Evolutionary conservation across 2,797 vertebrate genomes (phyloP).

Genomic region (Sebastes hubbsi): DNA sequence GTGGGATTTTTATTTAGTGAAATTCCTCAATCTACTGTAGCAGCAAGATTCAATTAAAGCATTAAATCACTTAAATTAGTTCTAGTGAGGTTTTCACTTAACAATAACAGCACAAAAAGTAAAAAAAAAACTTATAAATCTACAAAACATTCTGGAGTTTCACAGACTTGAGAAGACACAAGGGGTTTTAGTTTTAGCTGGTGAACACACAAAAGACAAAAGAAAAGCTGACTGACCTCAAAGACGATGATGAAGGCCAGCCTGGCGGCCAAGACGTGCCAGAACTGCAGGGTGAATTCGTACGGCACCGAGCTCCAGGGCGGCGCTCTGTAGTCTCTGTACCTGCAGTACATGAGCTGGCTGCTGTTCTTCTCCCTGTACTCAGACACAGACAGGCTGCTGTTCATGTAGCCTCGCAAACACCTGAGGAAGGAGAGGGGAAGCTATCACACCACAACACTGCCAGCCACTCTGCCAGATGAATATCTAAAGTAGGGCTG

Average conservation of each 20-base stretch:
- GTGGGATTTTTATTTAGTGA: conserved; percentile 2
- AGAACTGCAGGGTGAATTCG: conserved; percentile 98
- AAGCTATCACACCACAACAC: conserved; percentile 1
- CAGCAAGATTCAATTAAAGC: conserved; percentile 10
- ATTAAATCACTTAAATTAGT: neutral
- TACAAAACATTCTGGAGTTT: conserved; percentile 11
- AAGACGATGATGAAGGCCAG: conserved; percentile 99
- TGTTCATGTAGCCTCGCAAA: conserved; percentile 95
- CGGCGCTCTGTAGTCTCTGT: conserved; percentile 95
- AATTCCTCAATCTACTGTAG: neutral
- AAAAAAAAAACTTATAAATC: neutral
- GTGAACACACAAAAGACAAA: conserved; percentile 12
- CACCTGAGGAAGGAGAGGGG: conserved; percentile 80
- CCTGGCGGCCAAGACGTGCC: conserved; percentile 96
- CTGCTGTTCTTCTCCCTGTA: conserved; percentile 87
- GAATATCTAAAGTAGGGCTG: neutral
- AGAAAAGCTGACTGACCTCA: conserved; percentile 86
- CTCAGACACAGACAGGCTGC: conserved; percentile 95
- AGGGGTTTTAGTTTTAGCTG: conserved; percentile 33
- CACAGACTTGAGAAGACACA: conserved; percentile 1
- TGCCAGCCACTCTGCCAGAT: neutral
- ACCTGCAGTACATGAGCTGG: conserved; percentile 89
- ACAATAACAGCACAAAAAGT: neutral
- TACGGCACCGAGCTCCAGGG: conserved; percentile 93
- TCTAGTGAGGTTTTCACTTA: neutral